phyloP scores from a whole-genome alignment of 2,113 vertebrate species.

The Pipra filicauda region DNA sequence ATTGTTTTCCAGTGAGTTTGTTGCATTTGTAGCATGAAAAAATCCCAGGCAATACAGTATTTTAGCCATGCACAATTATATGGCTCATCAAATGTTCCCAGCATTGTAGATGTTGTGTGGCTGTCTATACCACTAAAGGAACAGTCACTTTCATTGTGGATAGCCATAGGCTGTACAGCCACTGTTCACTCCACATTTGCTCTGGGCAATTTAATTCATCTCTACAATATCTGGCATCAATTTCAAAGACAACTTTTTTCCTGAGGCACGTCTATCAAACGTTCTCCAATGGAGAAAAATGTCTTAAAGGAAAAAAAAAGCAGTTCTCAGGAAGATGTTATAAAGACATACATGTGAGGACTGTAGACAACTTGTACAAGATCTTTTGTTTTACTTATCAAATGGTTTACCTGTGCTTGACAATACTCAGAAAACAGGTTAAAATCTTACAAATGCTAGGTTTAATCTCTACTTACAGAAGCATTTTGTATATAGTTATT shows the following conservation, averaged over 20 bases:
- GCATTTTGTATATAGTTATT: neutral
- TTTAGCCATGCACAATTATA: neutral
- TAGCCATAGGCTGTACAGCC: neutral
- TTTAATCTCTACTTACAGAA: neutral
- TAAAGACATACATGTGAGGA: neutral
- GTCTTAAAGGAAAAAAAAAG: neutral
- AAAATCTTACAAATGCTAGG: neutral
- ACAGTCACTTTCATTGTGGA: neutral
- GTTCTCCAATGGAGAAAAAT: neutral
- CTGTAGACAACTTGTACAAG: neutral
- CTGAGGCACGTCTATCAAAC: neutral
- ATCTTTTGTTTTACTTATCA: neutral
- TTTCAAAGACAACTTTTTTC: neutral
- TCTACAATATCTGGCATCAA: neutral
- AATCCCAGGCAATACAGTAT: accelerated
- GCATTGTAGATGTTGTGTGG: neutral
- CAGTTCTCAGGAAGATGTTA: neutral
- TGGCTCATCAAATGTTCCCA: neutral
- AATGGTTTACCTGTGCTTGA: neutral
- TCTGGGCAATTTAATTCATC: neutral
- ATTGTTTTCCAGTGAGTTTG: neutral
- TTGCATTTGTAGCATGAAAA: neutral
- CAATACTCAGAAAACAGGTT: neutral
- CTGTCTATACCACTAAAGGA: neutral
- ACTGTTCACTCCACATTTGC: neutral